Conservation (phyloP, 2,888 invertebrate species). For the Scrobipalpa costella region DNA sequence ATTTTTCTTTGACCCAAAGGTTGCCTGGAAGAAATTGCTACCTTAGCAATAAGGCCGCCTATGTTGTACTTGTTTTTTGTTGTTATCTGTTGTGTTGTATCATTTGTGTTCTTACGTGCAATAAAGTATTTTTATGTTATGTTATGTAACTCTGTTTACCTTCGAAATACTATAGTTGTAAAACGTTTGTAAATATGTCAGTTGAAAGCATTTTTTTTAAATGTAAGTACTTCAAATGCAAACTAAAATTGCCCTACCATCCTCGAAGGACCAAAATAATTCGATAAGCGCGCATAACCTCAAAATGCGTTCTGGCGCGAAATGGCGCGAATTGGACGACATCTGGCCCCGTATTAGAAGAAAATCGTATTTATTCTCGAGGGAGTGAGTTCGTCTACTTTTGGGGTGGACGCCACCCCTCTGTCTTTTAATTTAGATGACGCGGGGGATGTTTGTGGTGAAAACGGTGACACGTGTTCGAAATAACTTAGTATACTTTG, state of each 20-base stretch:
- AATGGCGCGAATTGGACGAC: conserved; percentile 28
- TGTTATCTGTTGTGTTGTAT: no score
- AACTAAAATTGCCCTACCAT: neutral
- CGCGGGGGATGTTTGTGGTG: conserved; percentile 9
- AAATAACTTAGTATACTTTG: neutral
- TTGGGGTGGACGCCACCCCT: conserved; percentile 8
- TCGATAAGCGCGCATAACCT: conserved; percentile 16
- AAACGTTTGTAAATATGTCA: no score
- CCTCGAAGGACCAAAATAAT: conserved; percentile 18
- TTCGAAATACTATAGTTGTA: no score
- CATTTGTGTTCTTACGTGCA: no score
- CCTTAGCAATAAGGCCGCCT: no score
- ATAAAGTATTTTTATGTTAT: no score
- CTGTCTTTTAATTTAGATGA: conserved; percentile 25
- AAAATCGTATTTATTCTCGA: conserved; percentile 43
- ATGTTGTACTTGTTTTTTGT: no score
- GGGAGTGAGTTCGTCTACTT: conserved; percentile 31
- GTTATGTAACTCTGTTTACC: no score
- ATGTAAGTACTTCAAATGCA: neutral
- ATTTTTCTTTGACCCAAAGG: no score
- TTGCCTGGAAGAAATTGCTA: no score
- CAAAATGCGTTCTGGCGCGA: conserved; percentile 20
- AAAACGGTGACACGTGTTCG: conserved; percentile 5
- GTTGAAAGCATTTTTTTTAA: no score
- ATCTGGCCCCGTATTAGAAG: conserved; percentile 51